A percentile compares a stretch with the other conserved stretches of the same genome.
These are phyloP conservation scores for Oncorhynchus clarkii DNA, from an alignment of 2,113 vertebrate genomes.

Conservation along the genomic window DNA sequence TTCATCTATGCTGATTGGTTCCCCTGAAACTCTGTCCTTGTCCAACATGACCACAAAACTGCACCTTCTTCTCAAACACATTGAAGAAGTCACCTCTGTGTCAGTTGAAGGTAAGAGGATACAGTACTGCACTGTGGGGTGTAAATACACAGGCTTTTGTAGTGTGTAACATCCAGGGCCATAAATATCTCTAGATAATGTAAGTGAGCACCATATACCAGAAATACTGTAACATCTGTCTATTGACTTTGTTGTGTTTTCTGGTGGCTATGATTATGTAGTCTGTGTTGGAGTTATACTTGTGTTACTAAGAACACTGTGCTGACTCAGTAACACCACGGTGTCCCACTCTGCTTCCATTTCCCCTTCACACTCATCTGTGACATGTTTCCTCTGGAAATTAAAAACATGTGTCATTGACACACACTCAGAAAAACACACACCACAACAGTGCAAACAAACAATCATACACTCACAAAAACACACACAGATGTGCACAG, in stretches of 20 bases:
- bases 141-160: too few species aligned
- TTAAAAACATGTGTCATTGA: conserved; percentile 45
- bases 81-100: conserved; percentile 75
- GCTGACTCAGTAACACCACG: conserved; percentile 64
- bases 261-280: conserved; percentile 9
- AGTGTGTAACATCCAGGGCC: not conserved
- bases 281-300: conserved; percentile 35
- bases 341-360: conserved; percentile 62
- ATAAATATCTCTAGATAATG: not conserved
- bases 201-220: not conserved
- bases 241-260: not conserved
- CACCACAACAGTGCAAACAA: not conserved
- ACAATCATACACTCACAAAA: not conserved
- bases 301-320: conserved; percentile 57
- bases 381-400: conserved; percentile 66
- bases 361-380: conserved; percentile 64
- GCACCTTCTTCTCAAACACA: conserved; percentile 56
- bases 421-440: not conserved
- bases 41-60: conserved; percentile 59
- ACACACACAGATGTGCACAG: not conserved
- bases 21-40: conserved; percentile 38
- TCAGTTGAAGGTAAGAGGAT: conserved; percentile 76
- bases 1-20: conserved; percentile 75
- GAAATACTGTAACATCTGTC: not conserved
- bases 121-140: not conserved